Conservation (phyloP, 2,113 vertebrate genomes). For the Takifugu flavidus region DNA sequence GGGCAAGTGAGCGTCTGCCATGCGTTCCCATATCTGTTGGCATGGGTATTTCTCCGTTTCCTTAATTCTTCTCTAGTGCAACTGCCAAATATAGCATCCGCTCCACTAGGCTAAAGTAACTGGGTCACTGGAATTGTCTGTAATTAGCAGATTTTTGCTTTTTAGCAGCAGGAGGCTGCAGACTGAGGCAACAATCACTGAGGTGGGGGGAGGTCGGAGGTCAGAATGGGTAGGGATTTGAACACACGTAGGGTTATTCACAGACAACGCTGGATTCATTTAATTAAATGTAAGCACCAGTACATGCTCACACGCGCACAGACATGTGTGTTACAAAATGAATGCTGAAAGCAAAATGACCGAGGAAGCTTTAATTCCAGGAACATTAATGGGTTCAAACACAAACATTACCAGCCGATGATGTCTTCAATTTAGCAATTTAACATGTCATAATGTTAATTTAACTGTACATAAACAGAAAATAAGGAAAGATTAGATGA, state of each 20-base stretch:
- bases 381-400: slow-evolving; percentile 3
- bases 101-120: slow-evolving; percentile 58
- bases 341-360: slow-evolving; percentile 19
- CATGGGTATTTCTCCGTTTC: slow-evolving; percentile 55
- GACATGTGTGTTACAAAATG: not conserved
- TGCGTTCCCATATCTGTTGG: slow-evolving; percentile 51
- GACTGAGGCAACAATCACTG: slow-evolving; percentile 5
- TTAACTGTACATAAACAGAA: too few species aligned
- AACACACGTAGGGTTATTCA: not conserved
- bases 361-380: slow-evolving; percentile 27
- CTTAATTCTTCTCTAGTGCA: slow-evolving; percentile 54
- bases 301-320: too few species aligned
- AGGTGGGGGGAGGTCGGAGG: slow-evolving; percentile 16
- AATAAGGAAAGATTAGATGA: too few species aligned
- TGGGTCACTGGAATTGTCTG: slow-evolving; percentile 61
- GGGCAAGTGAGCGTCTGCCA: slow-evolving; percentile 50
- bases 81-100: slow-evolving; percentile 55
- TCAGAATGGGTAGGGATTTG: slow-evolving; percentile 17
- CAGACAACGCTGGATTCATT: not conserved
- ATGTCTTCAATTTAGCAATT: slow-evolving; percentile 5
- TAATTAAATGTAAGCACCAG: slow-evolving; percentile 1
- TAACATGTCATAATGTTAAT: not conserved
- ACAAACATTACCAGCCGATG: slow-evolving; percentile 7
- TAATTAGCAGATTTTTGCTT: slow-evolving; percentile 58
- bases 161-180: slow-evolving; percentile 26